Evolutionary conservation across 2,888 invertebrate species (phyloP).

Genomic region (Drosophila anceps): DNA sequence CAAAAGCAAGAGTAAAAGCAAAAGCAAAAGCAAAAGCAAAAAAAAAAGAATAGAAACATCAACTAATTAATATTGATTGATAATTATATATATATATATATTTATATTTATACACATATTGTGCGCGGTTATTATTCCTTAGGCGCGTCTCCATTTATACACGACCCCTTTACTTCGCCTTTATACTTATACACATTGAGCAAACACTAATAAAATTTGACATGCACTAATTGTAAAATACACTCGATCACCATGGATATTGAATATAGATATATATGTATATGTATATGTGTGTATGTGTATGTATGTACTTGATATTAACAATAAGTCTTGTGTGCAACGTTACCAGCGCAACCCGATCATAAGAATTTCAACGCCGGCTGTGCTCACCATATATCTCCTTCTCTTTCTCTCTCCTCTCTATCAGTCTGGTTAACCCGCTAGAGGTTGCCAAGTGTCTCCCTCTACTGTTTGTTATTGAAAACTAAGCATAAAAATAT

Average conservation of each 20-base stretch:
- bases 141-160: not conserved
- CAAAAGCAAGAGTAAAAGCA: conserved; percentile 1
- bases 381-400: not conserved
- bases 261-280: not conserved
- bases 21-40: not conserved
- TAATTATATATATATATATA: not conserved
- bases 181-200: not conserved
- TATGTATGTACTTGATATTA: conserved; percentile 5
- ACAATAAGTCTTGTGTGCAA: not conserved
- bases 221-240: conserved; percentile 24
- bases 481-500: conserved; percentile 71
- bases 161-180: not conserved
- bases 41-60: not conserved
- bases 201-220: conserved; percentile 13
- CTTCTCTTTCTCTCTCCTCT: not conserved
- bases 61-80: not conserved
- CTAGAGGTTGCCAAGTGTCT: conserved; percentile 60
- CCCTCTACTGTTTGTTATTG: conserved; percentile 72
- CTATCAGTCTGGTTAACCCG: not conserved
- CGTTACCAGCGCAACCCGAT: conserved; percentile 58
- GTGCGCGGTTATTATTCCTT: too few relatives aligned
- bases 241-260: conserved; percentile 58
- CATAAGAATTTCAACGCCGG: conserved; percentile 26
- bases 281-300: not conserved
- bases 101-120: too few relatives aligned